Evolutionary conservation across 2,797 vertebrate genomes (phyloP).

Genomic region (Pantherophis alleghaniensis): DNA sequence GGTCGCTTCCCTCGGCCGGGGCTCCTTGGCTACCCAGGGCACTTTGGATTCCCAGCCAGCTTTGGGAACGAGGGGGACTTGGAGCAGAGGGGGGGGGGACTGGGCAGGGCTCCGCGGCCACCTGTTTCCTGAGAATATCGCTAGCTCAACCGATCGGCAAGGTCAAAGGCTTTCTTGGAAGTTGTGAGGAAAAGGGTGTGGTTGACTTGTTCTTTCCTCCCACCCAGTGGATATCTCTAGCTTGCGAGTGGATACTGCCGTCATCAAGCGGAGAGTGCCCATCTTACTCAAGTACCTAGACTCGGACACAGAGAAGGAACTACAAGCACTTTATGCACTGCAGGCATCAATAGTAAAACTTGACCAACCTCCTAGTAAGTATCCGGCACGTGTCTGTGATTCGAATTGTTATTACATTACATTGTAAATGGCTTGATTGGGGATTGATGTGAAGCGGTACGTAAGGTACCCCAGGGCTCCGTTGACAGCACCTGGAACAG

Average conservation of each 20-base stretch:
- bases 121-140: not conserved
- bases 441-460: no score
- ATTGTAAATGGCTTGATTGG: not conserved
- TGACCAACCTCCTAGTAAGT: slow-evolving; percentile 98
- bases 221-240: slow-evolving; percentile 84
- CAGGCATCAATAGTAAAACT: slow-evolving; percentile 95
- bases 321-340: slow-evolving; percentile 99
- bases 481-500: no score
- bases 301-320: slow-evolving; percentile 96
- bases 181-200: not conserved
- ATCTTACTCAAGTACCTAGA: slow-evolving; percentile 99
- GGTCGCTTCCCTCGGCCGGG: not conserved
- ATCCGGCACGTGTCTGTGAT: not conserved
- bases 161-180: not conserved
- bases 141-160: not conserved
- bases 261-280: slow-evolving; percentile 93
- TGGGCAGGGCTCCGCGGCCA: rapidly evolving
- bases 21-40: not conserved
- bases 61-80: not conserved
- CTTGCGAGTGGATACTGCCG: slow-evolving; percentile 91
- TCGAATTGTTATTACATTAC: no score
- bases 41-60: not conserved
- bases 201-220: slow-evolving; percentile 21
- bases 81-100: not conserved
- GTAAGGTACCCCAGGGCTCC: no score